phyloP scores from a whole-genome alignment of 2,888 invertebrate species.

The Tiphia femorata region DNA sequence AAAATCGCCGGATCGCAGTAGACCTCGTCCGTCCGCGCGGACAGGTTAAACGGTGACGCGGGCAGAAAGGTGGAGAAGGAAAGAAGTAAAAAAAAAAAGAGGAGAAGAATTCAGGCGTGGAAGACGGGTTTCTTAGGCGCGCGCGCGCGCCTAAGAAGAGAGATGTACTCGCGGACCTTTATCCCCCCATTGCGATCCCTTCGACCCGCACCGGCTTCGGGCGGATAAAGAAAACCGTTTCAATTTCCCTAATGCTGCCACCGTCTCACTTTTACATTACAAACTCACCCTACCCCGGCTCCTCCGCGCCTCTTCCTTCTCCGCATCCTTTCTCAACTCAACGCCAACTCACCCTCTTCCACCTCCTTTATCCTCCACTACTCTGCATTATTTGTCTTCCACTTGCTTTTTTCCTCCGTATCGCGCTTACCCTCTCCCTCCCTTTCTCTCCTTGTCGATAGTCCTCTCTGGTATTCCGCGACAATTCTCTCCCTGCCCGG shows the following conservation, averaged over 20 bases:
- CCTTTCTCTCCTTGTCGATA: constrained; percentile 7
- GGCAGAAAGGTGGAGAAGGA: not conserved
- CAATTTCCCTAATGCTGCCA: constrained; percentile 65
- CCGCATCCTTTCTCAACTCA: not conserved
- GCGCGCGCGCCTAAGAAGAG: no score
- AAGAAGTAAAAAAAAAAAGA: no score
- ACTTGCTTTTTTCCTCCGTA: constrained; percentile 30
- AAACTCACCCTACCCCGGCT: constrained; percentile 12
- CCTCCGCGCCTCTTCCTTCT: constrained; percentile 1
- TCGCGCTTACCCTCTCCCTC: constrained; percentile 14
- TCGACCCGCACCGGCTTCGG: constrained; percentile 19
- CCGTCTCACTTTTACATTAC: constrained; percentile 55
- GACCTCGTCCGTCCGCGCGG: no score
- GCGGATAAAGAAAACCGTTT: constrained; percentile 63
- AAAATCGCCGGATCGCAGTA: no score
- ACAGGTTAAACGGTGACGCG: no score
- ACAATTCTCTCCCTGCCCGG: constrained; percentile 3
- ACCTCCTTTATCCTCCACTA: not conserved
- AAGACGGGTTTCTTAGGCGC: not conserved
- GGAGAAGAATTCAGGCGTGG: not conserved
- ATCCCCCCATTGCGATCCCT: constrained; percentile 13
- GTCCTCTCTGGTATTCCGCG: not conserved
- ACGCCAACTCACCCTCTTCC: not conserved
- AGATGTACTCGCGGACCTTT: constrained; percentile 18
- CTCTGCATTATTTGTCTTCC: constrained; percentile 15